Base-by-base conservation (phyloP, 2,113 vertebrate genomes). In the Amia ocellicauda region DNA sequence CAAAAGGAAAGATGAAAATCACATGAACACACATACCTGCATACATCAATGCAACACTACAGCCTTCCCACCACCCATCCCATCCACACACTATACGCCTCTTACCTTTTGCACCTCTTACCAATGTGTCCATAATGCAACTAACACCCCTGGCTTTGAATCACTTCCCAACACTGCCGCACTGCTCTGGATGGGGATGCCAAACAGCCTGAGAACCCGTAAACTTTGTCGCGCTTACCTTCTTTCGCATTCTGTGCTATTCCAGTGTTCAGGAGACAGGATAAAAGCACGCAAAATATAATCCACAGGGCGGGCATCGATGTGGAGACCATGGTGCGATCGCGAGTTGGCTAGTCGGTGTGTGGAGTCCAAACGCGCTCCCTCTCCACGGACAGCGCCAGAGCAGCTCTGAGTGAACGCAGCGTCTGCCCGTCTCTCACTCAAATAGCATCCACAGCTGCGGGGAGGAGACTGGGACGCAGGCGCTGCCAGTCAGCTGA, bases 171-270 rank as follows among this genome's bases (percentile, higher is more conserved):
- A 36, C 28, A 60, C 20, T 16, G 22, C 24, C 2, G 53, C 54
- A 43, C 24, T 29, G 56, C 27, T 65, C 65, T 31, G 40, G 57
- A 66, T 66, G 63, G 59, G 42, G 45, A 16, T 51, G 40, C 24
- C 23, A 50, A 20, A 58, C 50, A 57, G 56, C 51, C 45, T 56
- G 60, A 53, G 64, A 52, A 66, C n/a, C n/a, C n/a, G 59, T 49
- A 85, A 88, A 88, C 83, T 89, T 87, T 83, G 66, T 58, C 65
- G 20, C 11, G 73, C 93, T 97, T 89, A 97, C 96, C 96, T 94
- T 97, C 96, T 88, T 95, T 96, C 13, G 91, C 90, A 84, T 92
- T 94, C 85, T 97, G 96, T 70, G 94, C 91, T 72, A 91, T 85
- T 80, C 89, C 94, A 73, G 83, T 83, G 84, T 79, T 85, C 79